phyloP scores from a whole-genome alignment of 2,113 vertebrate genomes.

The Hypocryptadius cinnamomeus region DNA sequence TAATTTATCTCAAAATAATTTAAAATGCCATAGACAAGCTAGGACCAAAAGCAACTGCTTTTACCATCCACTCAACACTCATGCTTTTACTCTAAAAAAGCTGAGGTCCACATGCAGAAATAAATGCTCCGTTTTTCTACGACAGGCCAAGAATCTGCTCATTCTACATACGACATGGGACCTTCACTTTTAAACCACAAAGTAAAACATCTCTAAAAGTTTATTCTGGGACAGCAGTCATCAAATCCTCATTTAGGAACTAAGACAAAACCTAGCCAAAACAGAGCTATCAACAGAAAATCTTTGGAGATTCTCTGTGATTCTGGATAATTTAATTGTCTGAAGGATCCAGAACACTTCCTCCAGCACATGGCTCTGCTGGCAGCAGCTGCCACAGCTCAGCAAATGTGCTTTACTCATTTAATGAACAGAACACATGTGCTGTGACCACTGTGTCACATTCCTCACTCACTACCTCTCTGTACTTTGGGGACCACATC shows the following conservation, averaged over 20 bases:
- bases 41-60: conserved; percentile 30
- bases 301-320: not conserved
- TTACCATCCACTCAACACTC: conserved; percentile 48
- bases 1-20: conserved; percentile 48
- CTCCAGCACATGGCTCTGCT: not conserved
- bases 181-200: not conserved
- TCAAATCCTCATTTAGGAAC: not conserved
- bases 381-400: not conserved
- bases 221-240: not conserved
- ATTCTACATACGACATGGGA: not conserved
- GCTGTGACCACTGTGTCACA: not conserved
- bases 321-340: not conserved
- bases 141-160: not conserved
- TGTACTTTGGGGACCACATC: not conserved
- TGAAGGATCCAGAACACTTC: not conserved
- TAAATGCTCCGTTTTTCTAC: not conserved
- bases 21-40: conserved; percentile 52
- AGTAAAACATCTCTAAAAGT: not conserved
- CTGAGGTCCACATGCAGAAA: conserved; percentile 44
- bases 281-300: not conserved
- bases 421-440: not conserved
- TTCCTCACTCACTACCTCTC: not conserved
- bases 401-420: not conserved
- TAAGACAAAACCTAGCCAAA: not conserved
- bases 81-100: conserved; percentile 54